Base-by-base conservation (phyloP, 2,888 invertebrate genomes). In the Fragum whitleyi region DNA sequence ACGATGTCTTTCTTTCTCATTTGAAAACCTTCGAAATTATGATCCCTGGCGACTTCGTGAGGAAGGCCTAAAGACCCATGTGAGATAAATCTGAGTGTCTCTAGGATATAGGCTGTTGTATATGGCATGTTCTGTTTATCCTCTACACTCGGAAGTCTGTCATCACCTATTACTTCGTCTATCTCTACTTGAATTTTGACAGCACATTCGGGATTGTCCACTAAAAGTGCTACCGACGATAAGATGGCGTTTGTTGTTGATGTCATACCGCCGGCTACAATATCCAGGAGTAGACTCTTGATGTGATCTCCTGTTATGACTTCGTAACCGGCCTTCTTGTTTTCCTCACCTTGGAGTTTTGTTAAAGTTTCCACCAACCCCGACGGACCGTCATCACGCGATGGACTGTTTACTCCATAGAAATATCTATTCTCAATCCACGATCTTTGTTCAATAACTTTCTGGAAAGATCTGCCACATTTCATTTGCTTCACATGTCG, bases 161-260 rank as follows among this genome's bases (percentile, higher is more conserved):
- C 36, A 36, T 47, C n/a, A 23, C 87, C 88, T 23, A 88, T 73
- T 6, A 76, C 72, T 9, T 39, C 68, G 59, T 86, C 84, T 7
- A 86, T 59, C 61, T 88, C 88, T 19, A 55, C 69, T 51, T 88
- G 86, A 2, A 92, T 81, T 11, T 71, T 67, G 21, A 65, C 53
- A 47, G 81, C 87, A 55, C 86, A 79, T 11, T 88, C 77, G 1
- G 86, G 88, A 71, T 87, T 65, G 2, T 81, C 79, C n/a, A 86
- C 75, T 75, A 90, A 55, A 62, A 81, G 79, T 0, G 89, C 82
- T 19, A 90, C 67, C 1, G 81, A 61, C 73, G 86, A 81, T 21
- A 71, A 32, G 6, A 90, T 51, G 5, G 90, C 81, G 3, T 74
- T 53, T n/a, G 79, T 68, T 2, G 83, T 83, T 28, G 85, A 81